Conservation (phyloP, 2,888 invertebrate species). For the Venustoraphidia nigricollis region DNA sequence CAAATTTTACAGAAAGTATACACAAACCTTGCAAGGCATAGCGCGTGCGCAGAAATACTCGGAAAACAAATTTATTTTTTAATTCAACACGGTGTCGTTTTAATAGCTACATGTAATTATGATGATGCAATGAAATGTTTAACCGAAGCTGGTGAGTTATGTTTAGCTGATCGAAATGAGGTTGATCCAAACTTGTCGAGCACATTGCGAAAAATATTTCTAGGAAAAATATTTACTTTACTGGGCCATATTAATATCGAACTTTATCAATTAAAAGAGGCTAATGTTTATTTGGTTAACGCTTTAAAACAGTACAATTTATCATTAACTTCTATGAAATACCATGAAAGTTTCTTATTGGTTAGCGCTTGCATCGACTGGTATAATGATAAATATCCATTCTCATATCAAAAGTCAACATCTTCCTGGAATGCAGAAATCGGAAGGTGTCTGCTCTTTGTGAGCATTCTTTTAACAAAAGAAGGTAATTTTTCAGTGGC, state of each 20-base stretch:
- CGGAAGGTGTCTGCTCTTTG: conserved; percentile 14
- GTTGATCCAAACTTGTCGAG: conserved; percentile 9
- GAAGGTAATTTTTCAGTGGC: conserved; percentile 19
- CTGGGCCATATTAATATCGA: conserved; percentile 15
- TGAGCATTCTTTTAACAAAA: conserved; percentile 14
- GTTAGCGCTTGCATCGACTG: neutral
- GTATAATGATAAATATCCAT: neutral
- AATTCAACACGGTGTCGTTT: conserved; percentile 21
- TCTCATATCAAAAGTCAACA: neutral
- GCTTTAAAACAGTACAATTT: conserved; percentile 18
- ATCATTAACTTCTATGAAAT: conserved; percentile 12
- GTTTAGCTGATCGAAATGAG: conserved; percentile 12
- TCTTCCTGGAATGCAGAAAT: conserved; percentile 9
- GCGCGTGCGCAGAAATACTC: conserved; percentile 14
- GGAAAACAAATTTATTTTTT: conserved; percentile 19
- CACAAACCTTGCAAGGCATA: conserved; percentile 15
- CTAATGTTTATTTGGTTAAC: conserved; percentile 15
- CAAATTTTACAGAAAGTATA: conserved; percentile 16
- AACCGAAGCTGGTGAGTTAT: conserved; percentile 14
- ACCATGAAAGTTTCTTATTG: no score
- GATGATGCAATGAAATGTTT: conserved; percentile 20
- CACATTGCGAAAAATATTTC: conserved; percentile 12
- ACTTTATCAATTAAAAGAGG: conserved; percentile 12
- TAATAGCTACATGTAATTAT: conserved; percentile 20
- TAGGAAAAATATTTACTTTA: conserved; percentile 16